phyloP scores from a whole-genome alignment of 1,140 invertebrate species.

The Drosophila pandora region DNA sequence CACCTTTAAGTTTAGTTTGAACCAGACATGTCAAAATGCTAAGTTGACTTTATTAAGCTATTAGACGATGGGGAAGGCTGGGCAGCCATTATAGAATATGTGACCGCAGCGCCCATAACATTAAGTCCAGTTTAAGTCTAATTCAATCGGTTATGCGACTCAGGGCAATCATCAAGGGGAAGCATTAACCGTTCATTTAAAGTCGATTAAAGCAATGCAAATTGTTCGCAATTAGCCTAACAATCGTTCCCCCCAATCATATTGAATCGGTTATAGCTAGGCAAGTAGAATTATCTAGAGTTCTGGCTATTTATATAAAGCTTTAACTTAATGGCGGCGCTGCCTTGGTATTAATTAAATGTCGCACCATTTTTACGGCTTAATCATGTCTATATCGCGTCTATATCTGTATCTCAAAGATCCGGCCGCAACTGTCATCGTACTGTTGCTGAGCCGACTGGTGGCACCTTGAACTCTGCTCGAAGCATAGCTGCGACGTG shows the following conservation, averaged over 20 bases:
- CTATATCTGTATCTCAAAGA: constrained; percentile 23
- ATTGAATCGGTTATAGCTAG: background rate
- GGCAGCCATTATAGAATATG: constrained; percentile 1
- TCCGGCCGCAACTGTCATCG: constrained; percentile 22
- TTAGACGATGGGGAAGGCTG: constrained; percentile 26
- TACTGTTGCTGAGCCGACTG: constrained; percentile 28
- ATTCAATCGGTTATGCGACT: constrained; percentile 25
- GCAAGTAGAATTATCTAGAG: constrained; percentile 15
- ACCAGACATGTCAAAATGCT: background rate
- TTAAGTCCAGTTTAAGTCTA: constrained; percentile 25
- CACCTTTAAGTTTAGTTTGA: background rate
- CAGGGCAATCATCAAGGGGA: constrained; percentile 16
- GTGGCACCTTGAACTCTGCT: constrained; percentile 64
- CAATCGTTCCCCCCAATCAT: constrained; percentile 17
- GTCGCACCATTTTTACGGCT: constrained; percentile 18
- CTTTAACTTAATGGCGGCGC: constrained; percentile 15
- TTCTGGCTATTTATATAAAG: constrained; percentile 24
- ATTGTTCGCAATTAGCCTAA: constrained; percentile 45
- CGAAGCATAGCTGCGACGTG: constrained; percentile 46
- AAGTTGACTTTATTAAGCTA: constrained; percentile 52
- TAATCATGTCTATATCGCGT: constrained; percentile 21
- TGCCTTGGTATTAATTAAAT: constrained; percentile 63
- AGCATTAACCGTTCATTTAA: constrained; percentile 30
- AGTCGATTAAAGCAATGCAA: constrained; percentile 42
- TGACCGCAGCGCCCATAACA: constrained; percentile 6